Conservation (phyloP, 2,113 vertebrate genomes). For the Pyxicephalus adspersus region DNA sequence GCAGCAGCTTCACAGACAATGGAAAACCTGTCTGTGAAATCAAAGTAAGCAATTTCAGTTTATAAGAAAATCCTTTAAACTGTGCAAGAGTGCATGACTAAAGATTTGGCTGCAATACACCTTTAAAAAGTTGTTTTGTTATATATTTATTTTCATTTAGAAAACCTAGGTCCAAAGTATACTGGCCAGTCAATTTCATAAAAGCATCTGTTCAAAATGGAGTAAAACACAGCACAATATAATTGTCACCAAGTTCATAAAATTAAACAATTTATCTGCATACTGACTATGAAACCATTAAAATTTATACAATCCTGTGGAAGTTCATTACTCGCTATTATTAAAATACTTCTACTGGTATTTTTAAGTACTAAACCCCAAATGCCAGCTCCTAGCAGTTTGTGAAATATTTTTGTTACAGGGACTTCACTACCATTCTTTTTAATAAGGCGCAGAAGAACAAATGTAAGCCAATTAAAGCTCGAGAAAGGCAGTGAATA, state of each 20-base stretch:
- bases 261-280: background rate
- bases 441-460: conserved; percentile 38
- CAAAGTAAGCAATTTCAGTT: too few relatives aligned
- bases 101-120: too few relatives aligned
- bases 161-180: too few relatives aligned
- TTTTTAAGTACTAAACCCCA: conserved; percentile 17
- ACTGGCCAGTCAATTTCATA: too few relatives aligned
- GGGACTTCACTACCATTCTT: conserved; percentile 20
- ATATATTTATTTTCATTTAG: too few relatives aligned
- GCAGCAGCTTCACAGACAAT: too few relatives aligned
- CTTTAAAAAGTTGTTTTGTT: too few relatives aligned
- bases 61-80: too few relatives aligned
- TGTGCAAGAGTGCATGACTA: too few relatives aligned
- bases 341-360: conserved; percentile 25
- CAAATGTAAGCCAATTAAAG: conserved; percentile 39
- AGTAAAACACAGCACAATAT: background rate
- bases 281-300: background rate
- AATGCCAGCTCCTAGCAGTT: conserved; percentile 42
- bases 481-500: conserved; percentile 1
- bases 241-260: conserved; percentile 10
- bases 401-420: conserved; percentile 26
- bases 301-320: background rate
- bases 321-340: conserved; percentile 13
- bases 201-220: too few relatives aligned
- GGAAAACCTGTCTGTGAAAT: too few relatives aligned